Conservation (phyloP, 2,797 vertebrate genomes). For the Poeciliopsis infans region DNA sequence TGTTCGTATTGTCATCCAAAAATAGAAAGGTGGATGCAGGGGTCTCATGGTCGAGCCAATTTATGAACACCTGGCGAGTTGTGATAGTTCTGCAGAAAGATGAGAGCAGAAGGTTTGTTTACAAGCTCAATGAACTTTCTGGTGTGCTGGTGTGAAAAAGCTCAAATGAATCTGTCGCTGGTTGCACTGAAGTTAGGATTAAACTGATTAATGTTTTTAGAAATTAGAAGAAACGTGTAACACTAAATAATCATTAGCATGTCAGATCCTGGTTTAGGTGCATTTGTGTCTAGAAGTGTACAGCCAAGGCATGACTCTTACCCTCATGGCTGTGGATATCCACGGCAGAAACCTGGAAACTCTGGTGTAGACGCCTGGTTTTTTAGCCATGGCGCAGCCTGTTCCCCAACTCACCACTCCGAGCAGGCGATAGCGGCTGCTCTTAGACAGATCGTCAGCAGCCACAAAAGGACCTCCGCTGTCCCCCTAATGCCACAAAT, state of each 20-base stretch:
- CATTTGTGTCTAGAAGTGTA: not conserved
- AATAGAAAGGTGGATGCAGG: slow-evolving; percentile 12
- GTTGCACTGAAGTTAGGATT: not conserved
- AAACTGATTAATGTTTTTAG: not conserved
- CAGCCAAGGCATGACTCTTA: slow-evolving; percentile 56
- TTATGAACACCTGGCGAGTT: slow-evolving; percentile 82
- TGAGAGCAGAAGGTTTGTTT: not conserved
- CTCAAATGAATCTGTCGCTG: not conserved
- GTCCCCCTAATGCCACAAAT: slow-evolving; percentile 83
- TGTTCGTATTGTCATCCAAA: slow-evolving; percentile 32
- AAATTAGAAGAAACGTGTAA: not conserved
- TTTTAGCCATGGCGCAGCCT: slow-evolving; percentile 89
- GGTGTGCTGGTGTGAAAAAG: not conserved
- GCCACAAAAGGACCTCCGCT: slow-evolving; percentile 91
- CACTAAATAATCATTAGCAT: not conserved
- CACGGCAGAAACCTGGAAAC: slow-evolving; percentile 89
- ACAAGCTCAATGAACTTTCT: not conserved
- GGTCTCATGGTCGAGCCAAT: slow-evolving; percentile 79
- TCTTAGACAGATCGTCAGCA: slow-evolving; percentile 85
- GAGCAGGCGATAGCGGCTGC: slow-evolving; percentile 85
- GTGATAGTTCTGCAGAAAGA: slow-evolving; percentile 76
- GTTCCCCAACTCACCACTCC: slow-evolving; percentile 95
- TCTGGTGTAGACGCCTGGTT: slow-evolving; percentile 91
- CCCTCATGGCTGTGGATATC: slow-evolving; percentile 91
- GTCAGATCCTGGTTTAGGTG: not conserved